Conservation (phyloP, 1,140 invertebrate species). For the Subanguina moxae region DNA sequence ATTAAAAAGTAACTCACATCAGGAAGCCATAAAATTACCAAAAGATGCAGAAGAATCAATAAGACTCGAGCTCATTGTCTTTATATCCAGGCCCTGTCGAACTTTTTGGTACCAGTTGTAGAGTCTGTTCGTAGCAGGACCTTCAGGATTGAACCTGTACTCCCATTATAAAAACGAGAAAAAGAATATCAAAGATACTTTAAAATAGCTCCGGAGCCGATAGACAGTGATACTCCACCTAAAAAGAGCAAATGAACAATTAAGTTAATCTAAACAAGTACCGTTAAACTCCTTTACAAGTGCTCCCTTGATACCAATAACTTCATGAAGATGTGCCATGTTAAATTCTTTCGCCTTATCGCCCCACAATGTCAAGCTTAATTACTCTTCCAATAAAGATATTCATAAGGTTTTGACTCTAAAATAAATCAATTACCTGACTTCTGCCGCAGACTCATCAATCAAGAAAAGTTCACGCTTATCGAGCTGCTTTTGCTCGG, state of each 20-base stretch:
- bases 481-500: conserved; percentile 75
- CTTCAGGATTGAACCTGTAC: conserved; percentile 26
- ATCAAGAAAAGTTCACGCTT: conserved; percentile 84
- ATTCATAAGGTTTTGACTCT: no score
- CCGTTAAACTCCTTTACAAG: conserved; percentile 51
- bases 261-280: conserved; percentile 2
- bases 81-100: conserved; percentile 30
- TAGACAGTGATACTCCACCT: conserved; percentile 42
- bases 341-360: conserved; percentile 59
- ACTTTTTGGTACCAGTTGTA: conserved; percentile 39
- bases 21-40: no score
- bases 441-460: conserved; percentile 75
- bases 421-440: conserved; percentile 58
- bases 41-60: conserved; percentile 1
- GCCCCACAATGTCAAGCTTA: conserved; percentile 65
- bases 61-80: conserved; percentile 30
- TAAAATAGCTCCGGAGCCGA: not conserved
- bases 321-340: conserved; percentile 23
- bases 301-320: conserved; percentile 52
- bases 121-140: conserved; percentile 25
- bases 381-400: no score
- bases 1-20: no score
- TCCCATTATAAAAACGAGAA: no score
- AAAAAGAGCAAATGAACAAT: conserved; percentile 18
- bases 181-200: not conserved